A percentile compares a stretch with the other conserved stretches of the same genome.
Conservation (phyloP, 2,888 invertebrate species). For the Coremacera marginata region DNA sequence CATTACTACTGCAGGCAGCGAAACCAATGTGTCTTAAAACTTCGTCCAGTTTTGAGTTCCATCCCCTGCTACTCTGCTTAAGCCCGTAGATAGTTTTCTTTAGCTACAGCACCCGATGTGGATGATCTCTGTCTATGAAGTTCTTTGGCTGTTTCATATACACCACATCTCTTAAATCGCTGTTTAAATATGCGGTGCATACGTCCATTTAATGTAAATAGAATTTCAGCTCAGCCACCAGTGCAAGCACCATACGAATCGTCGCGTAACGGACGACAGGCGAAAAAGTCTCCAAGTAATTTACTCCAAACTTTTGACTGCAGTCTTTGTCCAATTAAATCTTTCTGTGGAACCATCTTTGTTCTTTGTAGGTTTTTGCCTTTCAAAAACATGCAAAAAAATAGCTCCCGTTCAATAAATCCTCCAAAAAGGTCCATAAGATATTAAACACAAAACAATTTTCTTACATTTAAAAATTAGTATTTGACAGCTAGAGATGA, state of each 20-base stretch:
- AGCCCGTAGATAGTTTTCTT: slow-evolving; percentile 51
- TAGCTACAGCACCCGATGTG: slow-evolving; percentile 40
- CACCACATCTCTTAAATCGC: slow-evolving; percentile 43
- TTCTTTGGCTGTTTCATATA: slow-evolving; percentile 45
- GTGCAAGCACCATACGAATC: slow-evolving; percentile 42
- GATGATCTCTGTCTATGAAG: slow-evolving; percentile 27
- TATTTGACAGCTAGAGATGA: too few relatives aligned
- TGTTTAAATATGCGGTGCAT: slow-evolving; percentile 44
- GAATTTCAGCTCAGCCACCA: slow-evolving; percentile 42
- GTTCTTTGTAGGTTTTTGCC: too few relatives aligned
- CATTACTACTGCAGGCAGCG: too few relatives aligned
- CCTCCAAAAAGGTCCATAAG: too few relatives aligned
- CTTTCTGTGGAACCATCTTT: slow-evolving; percentile 42
- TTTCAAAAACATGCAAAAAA: too few relatives aligned
- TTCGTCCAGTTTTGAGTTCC: slow-evolving; percentile 39
- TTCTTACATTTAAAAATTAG: too few relatives aligned
- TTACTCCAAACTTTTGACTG: slow-evolving; percentile 37
- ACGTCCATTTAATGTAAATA: slow-evolving; percentile 46
- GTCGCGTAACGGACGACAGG: slow-evolving; percentile 45
- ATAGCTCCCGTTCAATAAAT: too few relatives aligned
- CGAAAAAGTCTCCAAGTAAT: slow-evolving; percentile 45
- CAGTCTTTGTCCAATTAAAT: slow-evolving; percentile 45
- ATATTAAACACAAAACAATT: too few relatives aligned
- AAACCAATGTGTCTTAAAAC: too few relatives aligned
- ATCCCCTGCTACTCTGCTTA: slow-evolving; percentile 50